phyloP scores from a whole-genome alignment of 2,888 invertebrate genomes.

The Xanthorhoe spadicearia region DNA sequence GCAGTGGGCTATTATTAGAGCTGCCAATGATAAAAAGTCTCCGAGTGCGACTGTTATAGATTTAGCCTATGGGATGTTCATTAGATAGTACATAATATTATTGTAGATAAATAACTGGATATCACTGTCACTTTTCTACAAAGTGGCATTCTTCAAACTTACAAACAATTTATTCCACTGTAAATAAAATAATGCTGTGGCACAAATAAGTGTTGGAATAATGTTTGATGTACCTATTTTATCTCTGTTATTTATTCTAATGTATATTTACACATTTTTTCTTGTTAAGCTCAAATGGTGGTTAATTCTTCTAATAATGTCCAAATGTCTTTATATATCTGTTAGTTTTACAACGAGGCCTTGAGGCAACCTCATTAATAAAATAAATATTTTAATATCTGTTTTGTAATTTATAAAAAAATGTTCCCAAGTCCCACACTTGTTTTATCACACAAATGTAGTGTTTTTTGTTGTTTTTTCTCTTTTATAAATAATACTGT shows the following conservation, averaged over 20 bases:
- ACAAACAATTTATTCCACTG: constrained; percentile 19
- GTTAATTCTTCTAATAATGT: constrained; percentile 34
- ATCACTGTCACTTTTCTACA: not conserved
- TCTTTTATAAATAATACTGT: not conserved
- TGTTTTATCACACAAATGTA: not conserved
- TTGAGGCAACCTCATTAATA: constrained; percentile 59
- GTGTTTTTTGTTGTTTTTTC: not conserved
- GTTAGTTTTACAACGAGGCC: constrained; percentile 48
- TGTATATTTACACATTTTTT: constrained; percentile 43
- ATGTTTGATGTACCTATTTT: constrained; percentile 29
- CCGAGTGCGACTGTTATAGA: constrained; percentile 1
- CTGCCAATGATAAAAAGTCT: too few relatives aligned
- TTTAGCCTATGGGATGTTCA: constrained; percentile 39
- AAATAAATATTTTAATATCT: constrained; percentile 46
- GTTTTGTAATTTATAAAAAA: constrained; percentile 28
- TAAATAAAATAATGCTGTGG: constrained; percentile 8
- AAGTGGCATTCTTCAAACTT: not conserved
- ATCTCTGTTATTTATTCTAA: constrained; percentile 44
- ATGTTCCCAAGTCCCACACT: not conserved
- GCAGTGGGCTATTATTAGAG: too few relatives aligned
- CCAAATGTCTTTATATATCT: constrained; percentile 44
- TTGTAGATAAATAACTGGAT: not conserved
- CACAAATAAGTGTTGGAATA: constrained; percentile 28
- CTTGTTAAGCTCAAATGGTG: constrained; percentile 47
- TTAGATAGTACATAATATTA: constrained; percentile 25